Evolutionary conservation across 92 coral and sea anemone genomes (phyloP), one percentile per base, ranked within the genome.

Genomic region (Phymanthus crucifer): DNA sequence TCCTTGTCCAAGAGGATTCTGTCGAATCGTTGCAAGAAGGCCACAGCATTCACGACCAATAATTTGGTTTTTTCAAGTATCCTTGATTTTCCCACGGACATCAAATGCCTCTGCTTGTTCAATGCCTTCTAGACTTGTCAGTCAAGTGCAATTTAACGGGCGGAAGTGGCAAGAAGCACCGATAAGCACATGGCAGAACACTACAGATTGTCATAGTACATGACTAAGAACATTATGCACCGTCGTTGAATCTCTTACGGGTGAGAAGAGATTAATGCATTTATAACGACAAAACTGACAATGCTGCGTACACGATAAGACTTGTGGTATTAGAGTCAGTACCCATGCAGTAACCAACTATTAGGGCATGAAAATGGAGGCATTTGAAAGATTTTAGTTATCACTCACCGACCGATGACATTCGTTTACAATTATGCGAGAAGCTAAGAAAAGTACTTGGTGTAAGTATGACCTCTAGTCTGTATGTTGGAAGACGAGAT

Each of bases 91-190:
- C 68, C 68, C 16, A 61, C 68, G 68, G 68, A 27, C 34, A 17
- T 61, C 29, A 9, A 58, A n/a, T n/a, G 66, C 5, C 0, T 29
- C 29, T 61, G 68, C 29, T 34, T 18, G 1, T 61, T 34, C 68
- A 61, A 61, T 27, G 72, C 40, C 72, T n/a, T 23, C 68, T 26
- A 64, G 36, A 61, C 38, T 35, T 64, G 81, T 77, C 81, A 61
- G 6, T 77, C 81, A 77, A 65, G 72, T 77, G 81, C 34, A 61
- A 64, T 61, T 64, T 37, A 65, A 79, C 70, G 76, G 71, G 74
- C 75, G 83, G 83, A 79, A 79, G 75, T 69, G 72, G 71, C 29
- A 13, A 32, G 64, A 13, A 27, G 19, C 82, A 66, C 48, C 54
- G 83, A 79, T 79, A 79, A 79, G 47, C 72, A 56, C 72, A 64